Evolutionary conservation across 2,113 vertebrate species (phyloP).

Genomic region (Petaurus breviceps): DNA sequence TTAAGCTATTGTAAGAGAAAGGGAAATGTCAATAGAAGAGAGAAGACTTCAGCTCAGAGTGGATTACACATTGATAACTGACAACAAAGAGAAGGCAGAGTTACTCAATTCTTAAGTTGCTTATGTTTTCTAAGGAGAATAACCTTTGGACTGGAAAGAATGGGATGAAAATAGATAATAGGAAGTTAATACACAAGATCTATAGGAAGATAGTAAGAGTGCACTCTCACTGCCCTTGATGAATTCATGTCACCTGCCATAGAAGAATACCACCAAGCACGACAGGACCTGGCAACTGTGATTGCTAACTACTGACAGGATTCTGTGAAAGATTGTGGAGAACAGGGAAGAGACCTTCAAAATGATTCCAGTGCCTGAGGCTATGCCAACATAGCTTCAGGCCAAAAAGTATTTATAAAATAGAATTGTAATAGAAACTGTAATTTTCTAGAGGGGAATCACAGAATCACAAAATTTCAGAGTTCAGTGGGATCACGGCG

Average conservation of each 20-base stretch:
- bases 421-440: neutral
- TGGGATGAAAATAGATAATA: neutral
- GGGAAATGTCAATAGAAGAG: neutral
- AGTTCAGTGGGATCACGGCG: neutral
- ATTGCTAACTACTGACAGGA: neutral
- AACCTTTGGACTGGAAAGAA: neutral
- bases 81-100: neutral
- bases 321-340: neutral
- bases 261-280: neutral
- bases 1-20: neutral
- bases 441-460: neutral
- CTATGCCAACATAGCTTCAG: neutral
- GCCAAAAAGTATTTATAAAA: neutral
- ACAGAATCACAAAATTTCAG: neutral
- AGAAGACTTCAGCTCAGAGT: neutral
- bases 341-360: neutral
- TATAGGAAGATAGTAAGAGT: neutral
- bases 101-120: neutral
- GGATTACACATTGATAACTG: neutral
- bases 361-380: neutral
- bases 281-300: neutral
- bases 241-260: neutral
- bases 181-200: neutral
- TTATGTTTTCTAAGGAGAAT: neutral
- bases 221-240: neutral